phyloP scores from a whole-genome alignment of 2,113 vertebrate genomes.

The Tachycineta bicolor region DNA sequence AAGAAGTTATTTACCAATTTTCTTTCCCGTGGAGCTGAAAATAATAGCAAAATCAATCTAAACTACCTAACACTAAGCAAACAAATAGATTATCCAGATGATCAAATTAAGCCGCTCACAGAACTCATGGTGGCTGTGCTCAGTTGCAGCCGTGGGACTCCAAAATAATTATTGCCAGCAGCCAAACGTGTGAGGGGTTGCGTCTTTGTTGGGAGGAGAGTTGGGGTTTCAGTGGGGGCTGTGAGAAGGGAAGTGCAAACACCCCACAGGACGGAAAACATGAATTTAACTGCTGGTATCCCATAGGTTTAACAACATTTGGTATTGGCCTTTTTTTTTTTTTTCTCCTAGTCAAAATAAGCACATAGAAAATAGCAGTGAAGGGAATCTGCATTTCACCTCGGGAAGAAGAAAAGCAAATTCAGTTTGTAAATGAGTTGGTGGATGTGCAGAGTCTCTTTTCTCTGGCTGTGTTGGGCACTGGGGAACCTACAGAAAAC shows the following conservation, averaged over 20 bases:
- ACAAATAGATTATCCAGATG: slow-evolving; percentile 20
- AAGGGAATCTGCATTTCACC: background rate
- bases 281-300: background rate
- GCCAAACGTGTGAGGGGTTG: background rate
- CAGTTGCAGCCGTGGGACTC: background rate
- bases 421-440: background rate
- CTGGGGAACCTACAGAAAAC: background rate
- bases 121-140: background rate
- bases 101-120: slow-evolving; percentile 20
- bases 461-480: background rate
- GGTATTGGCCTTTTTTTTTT: background rate
- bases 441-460: background rate
- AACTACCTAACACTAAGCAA: background rate
- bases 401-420: background rate
- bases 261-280: background rate
- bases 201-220: background rate
- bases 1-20: background rate
- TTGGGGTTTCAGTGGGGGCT: background rate
- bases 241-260: background rate
- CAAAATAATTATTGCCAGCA: background rate
- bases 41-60: slow-evolving; percentile 50
- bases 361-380: background rate
- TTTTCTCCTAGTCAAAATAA: background rate
- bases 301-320: background rate
- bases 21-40: background rate